These are phyloP conservation scores for Percopsis transmontana DNA, from an alignment of 2,113 vertebrate species.

Conservation along the genomic window DNA sequence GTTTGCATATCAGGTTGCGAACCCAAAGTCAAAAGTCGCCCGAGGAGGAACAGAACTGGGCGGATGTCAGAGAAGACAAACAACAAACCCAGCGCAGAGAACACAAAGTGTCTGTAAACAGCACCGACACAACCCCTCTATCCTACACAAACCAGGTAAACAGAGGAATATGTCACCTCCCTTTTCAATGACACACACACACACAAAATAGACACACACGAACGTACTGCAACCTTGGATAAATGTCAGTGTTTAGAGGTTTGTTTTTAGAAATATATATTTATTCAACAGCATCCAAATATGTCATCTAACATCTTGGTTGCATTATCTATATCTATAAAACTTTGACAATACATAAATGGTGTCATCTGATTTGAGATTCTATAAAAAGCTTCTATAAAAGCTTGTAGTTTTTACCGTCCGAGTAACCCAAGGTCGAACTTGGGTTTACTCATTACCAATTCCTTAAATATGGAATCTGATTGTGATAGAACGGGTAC, in stretches of 20 bases:
- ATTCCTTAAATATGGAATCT: neutral
- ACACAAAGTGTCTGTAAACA: conserved; percentile 9
- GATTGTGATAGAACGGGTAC: neutral
- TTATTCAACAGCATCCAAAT: neutral
- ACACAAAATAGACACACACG: neutral
- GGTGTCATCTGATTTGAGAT: neutral
- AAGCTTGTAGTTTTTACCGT: neutral
- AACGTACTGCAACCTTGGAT: neutral
- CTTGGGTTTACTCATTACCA: neutral
- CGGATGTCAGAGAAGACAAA: conserved; percentile 28
- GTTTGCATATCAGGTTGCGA: conserved; percentile 16
- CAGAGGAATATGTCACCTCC: neutral
- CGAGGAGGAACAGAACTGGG: conserved; percentile 34
- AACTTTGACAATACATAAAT: neutral
- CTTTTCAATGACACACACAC: neutral
- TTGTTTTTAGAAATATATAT: neutral
- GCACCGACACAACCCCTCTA: conserved; percentile 12
- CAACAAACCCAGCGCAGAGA: conserved; percentile 5
- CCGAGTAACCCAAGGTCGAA: no score
- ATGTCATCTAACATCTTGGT: neutral
- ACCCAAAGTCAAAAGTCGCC: conserved; percentile 47
- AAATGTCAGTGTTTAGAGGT: neutral
- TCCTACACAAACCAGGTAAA: conserved; percentile 10
- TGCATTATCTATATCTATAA: neutral
- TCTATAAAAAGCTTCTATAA: neutral